Percentiles rank a stretch among this genome's conserved stretches.
phyloP scores from a whole-genome alignment of 2,888 invertebrate species.

The Abrostola triplasia region DNA sequence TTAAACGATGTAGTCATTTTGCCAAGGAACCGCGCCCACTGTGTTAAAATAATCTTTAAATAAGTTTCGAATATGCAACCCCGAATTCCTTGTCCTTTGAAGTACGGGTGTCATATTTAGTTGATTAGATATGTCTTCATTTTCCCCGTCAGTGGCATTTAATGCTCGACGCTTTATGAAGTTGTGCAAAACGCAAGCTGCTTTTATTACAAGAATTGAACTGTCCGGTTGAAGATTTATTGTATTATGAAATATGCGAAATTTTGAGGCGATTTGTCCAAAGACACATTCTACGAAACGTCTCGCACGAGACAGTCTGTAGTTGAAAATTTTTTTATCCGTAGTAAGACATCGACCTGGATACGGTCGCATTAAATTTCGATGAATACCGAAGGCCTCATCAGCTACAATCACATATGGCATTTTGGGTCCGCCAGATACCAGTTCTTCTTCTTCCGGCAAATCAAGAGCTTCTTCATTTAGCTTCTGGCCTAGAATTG shows the following conservation, averaged over 20 bases:
- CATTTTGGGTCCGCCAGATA: slow-evolving; percentile 11
- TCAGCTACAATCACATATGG: slow-evolving; percentile 22
- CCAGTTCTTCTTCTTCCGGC: slow-evolving; percentile 13
- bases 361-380: slow-evolving; percentile 27
- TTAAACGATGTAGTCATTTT: too few species aligned
- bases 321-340: slow-evolving; percentile 23
- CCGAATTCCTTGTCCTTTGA: too few species aligned
- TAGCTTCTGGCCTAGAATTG: slow-evolving; percentile 3
- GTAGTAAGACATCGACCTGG: slow-evolving; percentile 10
- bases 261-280: slow-evolving; percentile 28
- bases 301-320: slow-evolving; percentile 19
- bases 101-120: too few species aligned
- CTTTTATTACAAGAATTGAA: slow-evolving; percentile 12
- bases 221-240: slow-evolving; percentile 4
- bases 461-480: slow-evolving; percentile 10
- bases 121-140: too few species aligned
- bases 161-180: slow-evolving; percentile 12
- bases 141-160: too few species aligned
- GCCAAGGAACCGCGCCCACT: slow-evolving; percentile 12
- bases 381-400: slow-evolving; percentile 19
- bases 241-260: slow-evolving; percentile 11
- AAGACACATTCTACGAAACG: slow-evolving; percentile 27
- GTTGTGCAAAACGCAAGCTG: slow-evolving; percentile 12
- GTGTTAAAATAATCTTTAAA: slow-evolving; percentile 8
- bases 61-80: too few species aligned